Evolutionary conservation across 2,113 vertebrate species (phyloP).

Genomic region (Lamprotornis superbus): DNA sequence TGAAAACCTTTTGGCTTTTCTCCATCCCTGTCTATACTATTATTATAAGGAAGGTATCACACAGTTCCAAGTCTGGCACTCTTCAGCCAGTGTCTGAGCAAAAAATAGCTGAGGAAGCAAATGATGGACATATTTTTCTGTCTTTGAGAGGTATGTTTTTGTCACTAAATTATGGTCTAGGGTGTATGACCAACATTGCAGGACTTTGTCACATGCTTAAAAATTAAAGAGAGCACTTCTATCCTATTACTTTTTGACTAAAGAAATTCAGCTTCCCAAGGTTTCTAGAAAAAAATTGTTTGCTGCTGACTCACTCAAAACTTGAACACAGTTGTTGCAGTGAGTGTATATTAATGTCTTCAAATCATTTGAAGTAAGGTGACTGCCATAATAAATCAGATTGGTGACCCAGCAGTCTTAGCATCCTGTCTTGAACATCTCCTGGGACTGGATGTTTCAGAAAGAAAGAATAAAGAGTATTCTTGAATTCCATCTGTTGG

Average conservation of each 20-base stretch:
- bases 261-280: background rate
- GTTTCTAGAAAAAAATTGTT: background rate
- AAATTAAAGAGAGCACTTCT: background rate
- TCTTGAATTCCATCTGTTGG: constrained; percentile 1
- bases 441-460: background rate
- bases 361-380: background rate
- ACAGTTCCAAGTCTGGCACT: background rate
- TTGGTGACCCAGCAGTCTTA: background rate
- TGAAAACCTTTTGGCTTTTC: background rate
- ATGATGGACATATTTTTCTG: background rate
- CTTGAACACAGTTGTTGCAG: background rate
- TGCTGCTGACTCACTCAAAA: background rate
- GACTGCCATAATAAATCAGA: background rate
- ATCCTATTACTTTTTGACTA: background rate
- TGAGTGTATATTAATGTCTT: background rate
- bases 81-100: background rate
- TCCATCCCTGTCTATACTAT: background rate
- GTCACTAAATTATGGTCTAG: background rate
- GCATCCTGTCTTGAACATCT: background rate
- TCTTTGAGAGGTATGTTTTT: background rate
- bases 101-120: background rate
- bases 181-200: background rate
- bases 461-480: background rate
- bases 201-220: background rate
- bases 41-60: background rate